Evolutionary conservation across 37 sponge, comb jelly and placozoan species (phyloP).

Genomic region (Haliclona indistincta): DNA sequence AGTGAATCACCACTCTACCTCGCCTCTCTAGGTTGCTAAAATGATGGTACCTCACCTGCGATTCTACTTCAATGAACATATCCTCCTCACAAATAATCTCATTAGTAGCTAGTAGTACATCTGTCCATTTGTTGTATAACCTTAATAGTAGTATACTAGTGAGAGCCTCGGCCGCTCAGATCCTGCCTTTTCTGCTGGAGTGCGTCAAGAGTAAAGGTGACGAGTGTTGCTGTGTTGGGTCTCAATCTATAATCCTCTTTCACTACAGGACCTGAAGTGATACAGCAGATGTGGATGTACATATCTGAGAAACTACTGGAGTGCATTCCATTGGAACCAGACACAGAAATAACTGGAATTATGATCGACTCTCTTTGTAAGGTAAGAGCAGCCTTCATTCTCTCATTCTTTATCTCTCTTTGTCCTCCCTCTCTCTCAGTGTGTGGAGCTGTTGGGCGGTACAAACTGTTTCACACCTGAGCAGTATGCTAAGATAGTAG

Average conservation of each 20-base stretch:
- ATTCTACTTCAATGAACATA: constrained; percentile 92
- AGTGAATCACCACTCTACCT: neutral
- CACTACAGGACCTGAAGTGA: constrained; percentile 50
- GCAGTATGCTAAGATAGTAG: constrained; percentile 75
- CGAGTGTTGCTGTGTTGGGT: constrained; percentile 2
- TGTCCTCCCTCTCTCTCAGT: constrained; percentile 37
- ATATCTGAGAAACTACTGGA: constrained; percentile 83
- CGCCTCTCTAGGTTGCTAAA: constrained; percentile 57
- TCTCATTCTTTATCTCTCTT: too few relatives aligned
- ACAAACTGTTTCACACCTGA: constrained; percentile 91
- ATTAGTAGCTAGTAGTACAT: neutral
- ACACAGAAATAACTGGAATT: constrained; percentile 79
- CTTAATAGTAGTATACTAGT: constrained; percentile 46
- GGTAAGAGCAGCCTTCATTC: constrained; percentile 29
- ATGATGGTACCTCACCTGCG: constrained; percentile 95
- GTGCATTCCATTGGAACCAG: constrained; percentile 86
- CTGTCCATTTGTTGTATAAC: neutral
- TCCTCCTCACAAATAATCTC: constrained; percentile 6
- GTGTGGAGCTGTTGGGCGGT: constrained; percentile 83
- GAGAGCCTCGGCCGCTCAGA: constrained; percentile 94
- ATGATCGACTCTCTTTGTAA: constrained; percentile 86
- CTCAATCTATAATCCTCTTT: too few relatives aligned
- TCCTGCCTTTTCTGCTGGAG: constrained; percentile 89
- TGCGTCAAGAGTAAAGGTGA: constrained; percentile 86
- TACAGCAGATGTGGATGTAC: constrained; percentile 82